Percentiles rank a stretch among this genome's conserved stretches.
phyloP scores from a whole-genome alignment of 1,140 invertebrate genomes.

The Macrobrachium nipponense region DNA sequence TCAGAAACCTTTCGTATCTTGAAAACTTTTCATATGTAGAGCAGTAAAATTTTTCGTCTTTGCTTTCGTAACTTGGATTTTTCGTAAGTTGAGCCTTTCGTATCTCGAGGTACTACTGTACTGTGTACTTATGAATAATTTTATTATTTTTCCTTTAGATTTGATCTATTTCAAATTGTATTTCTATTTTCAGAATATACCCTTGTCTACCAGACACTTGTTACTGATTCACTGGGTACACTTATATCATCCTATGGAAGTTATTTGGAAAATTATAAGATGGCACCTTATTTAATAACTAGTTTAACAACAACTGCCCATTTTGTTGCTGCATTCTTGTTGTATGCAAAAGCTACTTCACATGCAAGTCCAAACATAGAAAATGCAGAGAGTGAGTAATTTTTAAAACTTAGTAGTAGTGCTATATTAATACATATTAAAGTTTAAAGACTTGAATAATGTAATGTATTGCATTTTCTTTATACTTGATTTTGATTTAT shows the following conservation, averaged over 20 bases:
- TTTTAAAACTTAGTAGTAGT: neutral
- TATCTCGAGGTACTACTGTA: too few relatives aligned
- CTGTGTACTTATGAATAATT: neutral
- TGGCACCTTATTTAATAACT: slow-evolving; percentile 34
- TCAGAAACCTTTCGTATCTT: too few relatives aligned
- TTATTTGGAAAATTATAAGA: slow-evolving; percentile 64
- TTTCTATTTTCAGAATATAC: slow-evolving; percentile 71
- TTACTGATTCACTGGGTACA: slow-evolving; percentile 68
- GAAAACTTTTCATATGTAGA: too few relatives aligned
- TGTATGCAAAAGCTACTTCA: slow-evolving; percentile 78
- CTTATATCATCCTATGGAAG: slow-evolving; percentile 67
- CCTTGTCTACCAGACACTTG: slow-evolving; percentile 70
- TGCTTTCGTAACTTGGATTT: too few relatives aligned
- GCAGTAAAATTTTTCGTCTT: too few relatives aligned
- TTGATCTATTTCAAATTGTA: neutral
- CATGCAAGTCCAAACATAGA: slow-evolving; percentile 71
- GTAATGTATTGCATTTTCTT: neutral
- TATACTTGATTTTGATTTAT: neutral
- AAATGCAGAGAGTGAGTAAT: slow-evolving; percentile 60
- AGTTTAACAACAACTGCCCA: slow-evolving; percentile 67
- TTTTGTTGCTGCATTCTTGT: slow-evolving; percentile 74
- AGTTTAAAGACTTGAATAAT: neutral
- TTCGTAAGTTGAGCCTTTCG: too few relatives aligned
- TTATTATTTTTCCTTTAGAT: slow-evolving; percentile 1
- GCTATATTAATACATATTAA: neutral